Base-by-base conservation (phyloP, 2,113 vertebrate genomes). In the Vimba vimba region DNA sequence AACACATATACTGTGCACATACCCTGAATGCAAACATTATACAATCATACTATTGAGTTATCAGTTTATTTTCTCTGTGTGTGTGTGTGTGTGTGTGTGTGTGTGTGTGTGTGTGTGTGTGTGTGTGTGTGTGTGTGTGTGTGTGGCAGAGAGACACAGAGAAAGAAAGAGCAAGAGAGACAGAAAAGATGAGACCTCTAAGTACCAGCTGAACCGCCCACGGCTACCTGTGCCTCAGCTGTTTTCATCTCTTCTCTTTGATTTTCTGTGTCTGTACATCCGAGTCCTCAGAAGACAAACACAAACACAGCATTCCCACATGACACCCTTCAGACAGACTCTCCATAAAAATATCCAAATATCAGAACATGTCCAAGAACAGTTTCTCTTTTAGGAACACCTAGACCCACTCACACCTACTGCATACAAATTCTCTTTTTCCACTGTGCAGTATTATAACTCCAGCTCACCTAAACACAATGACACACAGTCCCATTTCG, bases 231-330 rank as follows among this genome's bases (percentile, higher is more conserved):
- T 75, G 52, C 71, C 68, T 77, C 71, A 79, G 77, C 81, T 73
- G 81, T 83, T 83, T 86, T 69, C 64, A 79, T 86, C 77, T 86
- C 66, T 45, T 62, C 23, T 25, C 71, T 86, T 86, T 86, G 85
- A 86, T 86, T 86, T 66, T 66, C 43, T 82, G 69, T 81, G 71
- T 81, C 57, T 82, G 85, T 75, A 86, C 85, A 86, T 80, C 78
- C 74, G 68, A 66, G 79, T 45, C 55, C 52, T 86, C 71, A 17
- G 59, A 64, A 82, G 43, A 79, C 71, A 50, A 82, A 64, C 39
- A 80, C 55, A 73, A 59, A 80, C 68, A 86, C 69, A 76, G 69
- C 17, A 36, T 33, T 77, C 74, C 74, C 83, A 36, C 55, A 66
- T 50, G 36, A 50, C 78, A 60, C 55, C 27, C 83, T 77, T 76